phyloP scores from a whole-genome alignment of 2,888 invertebrate genomes.

The Hypercompe scribonia region DNA sequence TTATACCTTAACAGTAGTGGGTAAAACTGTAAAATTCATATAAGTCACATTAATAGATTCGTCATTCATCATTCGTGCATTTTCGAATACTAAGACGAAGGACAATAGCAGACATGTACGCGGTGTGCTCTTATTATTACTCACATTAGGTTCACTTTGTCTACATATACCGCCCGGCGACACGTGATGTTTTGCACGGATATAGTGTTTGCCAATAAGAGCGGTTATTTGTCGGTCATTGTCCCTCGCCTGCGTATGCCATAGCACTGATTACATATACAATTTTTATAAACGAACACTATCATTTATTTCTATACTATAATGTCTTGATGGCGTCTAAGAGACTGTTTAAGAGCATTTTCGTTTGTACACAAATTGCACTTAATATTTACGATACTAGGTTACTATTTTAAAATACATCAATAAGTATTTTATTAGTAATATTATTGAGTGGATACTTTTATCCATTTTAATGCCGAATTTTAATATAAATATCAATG shows the following conservation, averaged over 20 bases:
- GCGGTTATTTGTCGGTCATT: no score
- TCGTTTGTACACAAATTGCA: background rate
- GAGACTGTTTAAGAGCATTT: background rate
- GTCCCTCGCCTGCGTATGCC: no score
- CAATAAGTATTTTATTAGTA: background rate
- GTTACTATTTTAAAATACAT: conserved; percentile 16
- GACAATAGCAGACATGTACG: no score
- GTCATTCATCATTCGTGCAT: background rate
- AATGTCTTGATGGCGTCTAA: background rate
- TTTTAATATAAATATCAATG: background rate
- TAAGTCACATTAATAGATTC: background rate
- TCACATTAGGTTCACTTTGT: no score
- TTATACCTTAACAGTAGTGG: background rate
- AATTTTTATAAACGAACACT: background rate
- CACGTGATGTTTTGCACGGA: no score
- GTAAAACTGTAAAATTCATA: background rate
- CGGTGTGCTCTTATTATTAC: no score
- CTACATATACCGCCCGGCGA: no score
- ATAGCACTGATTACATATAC: background rate
- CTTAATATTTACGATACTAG: background rate
- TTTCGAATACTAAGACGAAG: background rate
- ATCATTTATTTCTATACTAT: background rate
- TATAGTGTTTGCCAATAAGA: no score
- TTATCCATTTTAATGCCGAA: background rate
- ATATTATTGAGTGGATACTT: background rate